Evolutionary conservation across 2,113 vertebrate species (phyloP).

Genomic region (Arenaria interpres): DNA sequence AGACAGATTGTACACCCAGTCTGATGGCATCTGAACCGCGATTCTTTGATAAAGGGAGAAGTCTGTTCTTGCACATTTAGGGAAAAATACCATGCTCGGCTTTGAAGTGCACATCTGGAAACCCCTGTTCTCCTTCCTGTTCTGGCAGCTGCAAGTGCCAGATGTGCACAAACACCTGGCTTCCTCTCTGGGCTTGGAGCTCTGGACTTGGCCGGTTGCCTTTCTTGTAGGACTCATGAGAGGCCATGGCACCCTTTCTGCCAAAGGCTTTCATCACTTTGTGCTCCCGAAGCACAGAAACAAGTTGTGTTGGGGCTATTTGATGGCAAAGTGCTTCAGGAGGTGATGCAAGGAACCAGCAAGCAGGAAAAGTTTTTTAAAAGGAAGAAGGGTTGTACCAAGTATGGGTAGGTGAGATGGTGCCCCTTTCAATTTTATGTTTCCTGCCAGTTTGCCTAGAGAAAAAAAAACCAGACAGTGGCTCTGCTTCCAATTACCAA

Average conservation of each 20-base stretch:
- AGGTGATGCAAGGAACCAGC: background rate
- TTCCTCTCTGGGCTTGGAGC: background rate
- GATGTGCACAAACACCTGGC: background rate
- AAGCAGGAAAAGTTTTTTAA: background rate
- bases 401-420: background rate
- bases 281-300: background rate
- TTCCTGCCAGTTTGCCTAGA: background rate
- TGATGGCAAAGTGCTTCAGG: background rate
- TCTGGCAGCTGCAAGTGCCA: background rate
- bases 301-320: accelerated
- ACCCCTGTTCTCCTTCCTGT: background rate
- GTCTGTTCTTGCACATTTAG: background rate
- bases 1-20: too few relatives aligned
- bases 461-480: background rate
- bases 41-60: background rate
- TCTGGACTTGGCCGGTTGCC: background rate
- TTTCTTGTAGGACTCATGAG: background rate
- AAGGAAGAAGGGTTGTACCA: background rate
- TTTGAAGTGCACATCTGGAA: background rate
- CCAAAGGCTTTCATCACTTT: background rate
- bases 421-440: background rate
- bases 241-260: background rate
- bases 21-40: background rate
- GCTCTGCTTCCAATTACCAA: conserved; percentile 6
- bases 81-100: background rate